Base-by-base conservation (phyloP, 2,888 invertebrate genomes). In the Psylliodes chrysocephalus region DNA sequence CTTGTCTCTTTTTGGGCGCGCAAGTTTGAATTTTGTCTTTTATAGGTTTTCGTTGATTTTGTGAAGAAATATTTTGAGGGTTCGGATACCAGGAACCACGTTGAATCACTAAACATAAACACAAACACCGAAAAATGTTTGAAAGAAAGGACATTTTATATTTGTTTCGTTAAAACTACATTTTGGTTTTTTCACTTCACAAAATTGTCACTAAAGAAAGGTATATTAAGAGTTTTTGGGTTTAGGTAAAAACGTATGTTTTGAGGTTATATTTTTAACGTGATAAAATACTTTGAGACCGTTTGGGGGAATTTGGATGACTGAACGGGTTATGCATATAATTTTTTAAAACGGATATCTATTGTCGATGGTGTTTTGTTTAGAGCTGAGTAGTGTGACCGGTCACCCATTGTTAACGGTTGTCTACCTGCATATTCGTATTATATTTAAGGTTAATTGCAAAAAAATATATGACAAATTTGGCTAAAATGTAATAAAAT, bases 71-170 rank as follows among this genome's bases (percentile, higher is more conserved):
- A 17, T 64, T 14, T 66, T 47, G 63, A 51, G 63, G 47, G 18
- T 68, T 69, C 4, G 78, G 81, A 2, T 78, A 73, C 80, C 81
- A 82, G 4, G 79, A 78, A n/a, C 78, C 78, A 53, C 73, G 74
- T 69, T 80, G 73, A 12, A 78, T 74, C 18, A 77, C 71, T 25
- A 79, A 70, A 66, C 81, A 81, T 70, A 79, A 67, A 67, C 80
- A 81, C 55, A 80, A 66, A 63, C 75, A 77, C 47, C 78, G 75
- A 8, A 78, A 75, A 17, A 79, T 44, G 42, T 46, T 60, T 28
- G 53, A 57, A 33, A 68, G 42, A 53, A 68, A 33, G 63, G 66
- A 65, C 70, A 66, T 68, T 53, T 64, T 63, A 25, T 17, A n/a
- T 22, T 7, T 12, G 15, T 33, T 28, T 28, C 2, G 10, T 22